Conservation (phyloP, 1,140 invertebrate species). For the Scaptomyza pallida region DNA sequence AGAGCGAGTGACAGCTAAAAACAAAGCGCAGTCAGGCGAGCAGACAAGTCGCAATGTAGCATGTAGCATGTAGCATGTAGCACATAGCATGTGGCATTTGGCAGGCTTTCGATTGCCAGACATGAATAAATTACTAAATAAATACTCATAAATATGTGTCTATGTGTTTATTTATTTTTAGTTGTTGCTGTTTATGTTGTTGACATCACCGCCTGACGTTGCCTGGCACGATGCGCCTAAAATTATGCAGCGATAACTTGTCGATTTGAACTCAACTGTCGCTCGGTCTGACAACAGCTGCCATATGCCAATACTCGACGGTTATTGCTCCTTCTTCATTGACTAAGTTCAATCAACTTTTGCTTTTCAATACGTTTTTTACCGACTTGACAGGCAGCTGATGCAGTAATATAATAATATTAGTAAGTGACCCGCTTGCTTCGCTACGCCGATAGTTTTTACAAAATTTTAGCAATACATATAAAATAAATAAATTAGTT, state of each 20-base stretch:
- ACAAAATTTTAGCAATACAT: too few species aligned
- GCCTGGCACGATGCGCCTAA: slow-evolving; percentile 55
- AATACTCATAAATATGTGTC: slow-evolving; percentile 73
- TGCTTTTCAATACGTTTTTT: neutral
- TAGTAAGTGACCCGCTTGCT: too few species aligned
- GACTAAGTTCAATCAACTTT: slow-evolving; percentile 24
- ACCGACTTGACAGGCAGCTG: neutral
- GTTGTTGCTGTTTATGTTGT: too few species aligned
- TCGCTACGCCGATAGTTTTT: too few species aligned
- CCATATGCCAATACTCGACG: neutral
- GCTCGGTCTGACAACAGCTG: slow-evolving; percentile 5
- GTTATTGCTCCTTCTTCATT: too few species aligned
- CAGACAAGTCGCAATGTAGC: slow-evolving; percentile 33
- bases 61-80: slow-evolving; percentile 34
- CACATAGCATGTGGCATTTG: slow-evolving; percentile 45
- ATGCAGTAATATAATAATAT: too few species aligned
- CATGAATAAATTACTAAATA: slow-evolving; percentile 76
- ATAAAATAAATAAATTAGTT: too few species aligned
- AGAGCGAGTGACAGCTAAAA: slow-evolving; percentile 62
- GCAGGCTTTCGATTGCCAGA: slow-evolving; percentile 25
- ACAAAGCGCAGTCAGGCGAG: slow-evolving; percentile 35
- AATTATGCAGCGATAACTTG: slow-evolving; percentile 49
- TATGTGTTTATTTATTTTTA: slow-evolving; percentile 48
- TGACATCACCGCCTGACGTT: slow-evolving; percentile 36
- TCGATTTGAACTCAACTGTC: slow-evolving; percentile 12